A percentile compares a stretch with the other conserved stretches of the same genome.
Conservation (phyloP, 2,888 invertebrate species). For the Nomada flava region DNA sequence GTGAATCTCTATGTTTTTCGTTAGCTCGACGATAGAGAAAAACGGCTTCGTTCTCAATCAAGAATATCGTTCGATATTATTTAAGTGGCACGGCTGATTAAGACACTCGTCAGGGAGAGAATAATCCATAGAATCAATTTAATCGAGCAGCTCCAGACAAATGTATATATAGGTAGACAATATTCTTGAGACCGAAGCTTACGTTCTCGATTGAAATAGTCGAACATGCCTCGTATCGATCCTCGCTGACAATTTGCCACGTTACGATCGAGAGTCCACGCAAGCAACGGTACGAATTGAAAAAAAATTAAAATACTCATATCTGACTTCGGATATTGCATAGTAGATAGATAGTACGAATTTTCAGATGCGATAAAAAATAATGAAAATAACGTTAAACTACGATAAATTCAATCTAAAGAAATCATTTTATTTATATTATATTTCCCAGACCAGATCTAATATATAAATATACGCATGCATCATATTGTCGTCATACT, state of each 20-base stretch:
- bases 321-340: no score
- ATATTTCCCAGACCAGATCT: no score
- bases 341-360: no score
- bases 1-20: conserved; percentile 50
- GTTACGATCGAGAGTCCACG: conserved; percentile 40
- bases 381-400: no score
- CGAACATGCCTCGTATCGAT: conserved; percentile 44
- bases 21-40: conserved; percentile 53
- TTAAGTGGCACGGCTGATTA: not conserved
- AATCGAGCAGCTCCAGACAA: no score
- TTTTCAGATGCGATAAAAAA: no score
- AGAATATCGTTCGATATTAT: conserved; percentile 24
- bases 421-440: no score
- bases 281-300: not conserved
- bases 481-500: no score
- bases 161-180: conserved; percentile 14
- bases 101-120: not conserved
- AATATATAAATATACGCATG: no score
- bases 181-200: conserved; percentile 32
- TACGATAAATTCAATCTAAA: no score
- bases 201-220: conserved; percentile 54
- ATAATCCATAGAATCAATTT: not conserved
- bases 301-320: no score
- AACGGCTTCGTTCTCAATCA: conserved; percentile 48
- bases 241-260: conserved; percentile 39